phyloP scores from a whole-genome alignment of 1,140 invertebrate species.

The Ladona fulva region DNA sequence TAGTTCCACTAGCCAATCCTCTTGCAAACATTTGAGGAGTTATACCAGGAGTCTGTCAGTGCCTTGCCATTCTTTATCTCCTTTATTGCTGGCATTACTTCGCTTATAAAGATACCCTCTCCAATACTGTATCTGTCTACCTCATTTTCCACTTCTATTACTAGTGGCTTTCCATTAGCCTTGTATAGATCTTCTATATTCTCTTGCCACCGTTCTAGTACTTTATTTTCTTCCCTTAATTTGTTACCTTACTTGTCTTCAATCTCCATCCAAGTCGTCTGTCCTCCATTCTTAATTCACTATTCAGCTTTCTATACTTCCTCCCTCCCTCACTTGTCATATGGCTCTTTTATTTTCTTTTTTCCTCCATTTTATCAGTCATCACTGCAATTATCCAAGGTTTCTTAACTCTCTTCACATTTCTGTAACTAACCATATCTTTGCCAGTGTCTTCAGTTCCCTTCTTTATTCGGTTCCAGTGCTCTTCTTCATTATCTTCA shows the following conservation, averaged over 20 bases:
- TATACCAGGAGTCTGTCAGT: background rate
- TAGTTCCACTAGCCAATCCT: background rate
- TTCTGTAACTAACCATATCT: no score
- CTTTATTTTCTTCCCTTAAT: background rate
- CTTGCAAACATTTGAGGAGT: background rate
- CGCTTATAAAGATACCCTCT: background rate
- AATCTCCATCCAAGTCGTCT: background rate
- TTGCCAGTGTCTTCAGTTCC: no score
- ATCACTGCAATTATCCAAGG: no score
- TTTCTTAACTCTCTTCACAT: no score
- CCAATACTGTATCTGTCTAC: background rate
- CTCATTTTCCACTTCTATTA: background rate
- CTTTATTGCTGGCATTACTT: background rate
- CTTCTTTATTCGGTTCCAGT: no score
- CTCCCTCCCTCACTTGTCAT: no score
- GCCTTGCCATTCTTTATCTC: background rate
- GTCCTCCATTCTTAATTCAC: no score
- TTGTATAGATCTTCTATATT: background rate
- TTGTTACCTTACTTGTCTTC: background rate
- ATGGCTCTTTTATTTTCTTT: no score
- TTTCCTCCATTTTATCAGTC: no score
- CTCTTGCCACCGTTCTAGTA: background rate
- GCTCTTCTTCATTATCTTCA: no score
- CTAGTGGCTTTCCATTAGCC: background rate
- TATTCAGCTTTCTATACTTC: no score